These are phyloP conservation scores for Eilema sororculum DNA, from an alignment of 2,888 invertebrate species.

Conservation along the genomic window DNA sequence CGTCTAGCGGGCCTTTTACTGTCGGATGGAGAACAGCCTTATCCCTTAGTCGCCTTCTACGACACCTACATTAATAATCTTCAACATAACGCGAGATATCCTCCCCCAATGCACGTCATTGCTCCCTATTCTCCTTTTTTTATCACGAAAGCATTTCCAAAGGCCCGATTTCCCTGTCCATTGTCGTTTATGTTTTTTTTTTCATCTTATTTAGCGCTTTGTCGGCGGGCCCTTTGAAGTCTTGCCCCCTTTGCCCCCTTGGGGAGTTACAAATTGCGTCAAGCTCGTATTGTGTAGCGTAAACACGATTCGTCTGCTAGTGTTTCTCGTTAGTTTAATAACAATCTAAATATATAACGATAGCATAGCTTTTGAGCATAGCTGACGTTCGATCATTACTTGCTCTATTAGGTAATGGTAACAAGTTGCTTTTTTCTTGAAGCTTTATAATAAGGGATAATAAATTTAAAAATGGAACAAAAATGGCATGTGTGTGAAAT, in stretches of 20 bases:
- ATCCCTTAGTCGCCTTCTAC: too few relatives aligned
- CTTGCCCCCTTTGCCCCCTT: conserved; percentile 50
- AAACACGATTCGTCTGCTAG: conserved; percentile 75
- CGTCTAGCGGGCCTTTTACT: too few relatives aligned
- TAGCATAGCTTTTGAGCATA: conserved; percentile 17
- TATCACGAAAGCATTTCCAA: too few relatives aligned
- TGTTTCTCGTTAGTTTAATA: conserved; percentile 55
- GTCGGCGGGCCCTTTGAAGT: conserved; percentile 86
- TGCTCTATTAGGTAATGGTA: conserved; percentile 31
- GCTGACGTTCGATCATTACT: conserved; percentile 19
- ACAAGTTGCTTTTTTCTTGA: conserved; percentile 19
- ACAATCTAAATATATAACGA: conserved; percentile 33
- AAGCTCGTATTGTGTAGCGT: conserved; percentile 76
- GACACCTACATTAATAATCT: too few relatives aligned
- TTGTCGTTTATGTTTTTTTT: conserved; percentile 82
- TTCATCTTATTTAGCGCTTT: conserved; percentile 87
- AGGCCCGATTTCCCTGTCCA: conserved; percentile 82
- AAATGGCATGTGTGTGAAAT: too few relatives aligned
- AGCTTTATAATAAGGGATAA: not conserved
- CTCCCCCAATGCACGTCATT: too few relatives aligned
- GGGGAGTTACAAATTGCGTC: conserved; percentile 85
- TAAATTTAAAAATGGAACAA: too few relatives aligned
- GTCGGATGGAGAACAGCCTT: too few relatives aligned
- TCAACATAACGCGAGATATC: too few relatives aligned
- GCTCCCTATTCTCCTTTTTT: too few relatives aligned